Evolutionary conservation across 1,140 invertebrate genomes (phyloP).

Genomic region (Bathynomus jamesi): DNA sequence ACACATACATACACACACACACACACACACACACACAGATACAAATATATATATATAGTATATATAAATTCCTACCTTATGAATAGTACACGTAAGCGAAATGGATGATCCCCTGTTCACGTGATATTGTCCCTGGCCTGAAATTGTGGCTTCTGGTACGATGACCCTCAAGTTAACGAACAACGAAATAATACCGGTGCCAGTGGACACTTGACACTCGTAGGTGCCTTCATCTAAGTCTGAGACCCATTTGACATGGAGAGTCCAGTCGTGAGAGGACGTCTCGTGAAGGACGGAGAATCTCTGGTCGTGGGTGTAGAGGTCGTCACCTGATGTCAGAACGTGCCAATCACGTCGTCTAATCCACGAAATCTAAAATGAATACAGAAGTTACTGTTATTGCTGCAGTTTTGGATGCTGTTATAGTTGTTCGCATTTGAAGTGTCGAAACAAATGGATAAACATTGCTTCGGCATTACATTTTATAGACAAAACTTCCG

Average conservation of each 20-base stretch:
- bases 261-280: constrained; percentile 73
- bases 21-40: no score
- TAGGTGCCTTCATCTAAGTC: constrained; percentile 86
- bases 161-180: constrained; percentile 80
- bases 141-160: constrained; percentile 76
- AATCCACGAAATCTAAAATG: constrained; percentile 76
- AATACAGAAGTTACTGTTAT: not conserved
- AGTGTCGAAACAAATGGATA: no score
- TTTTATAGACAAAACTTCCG: no score
- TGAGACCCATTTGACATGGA: constrained; percentile 88
- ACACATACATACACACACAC: no score
- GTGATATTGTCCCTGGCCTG: constrained; percentile 73
- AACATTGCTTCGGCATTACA: no score
- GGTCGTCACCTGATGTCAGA: constrained; percentile 75
- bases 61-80: constrained; percentile 46
- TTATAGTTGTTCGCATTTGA: not conserved
- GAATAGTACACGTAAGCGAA: constrained; percentile 81
- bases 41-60: no score
- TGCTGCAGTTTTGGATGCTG: not conserved
- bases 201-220: constrained; percentile 88
- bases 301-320: constrained; percentile 84
- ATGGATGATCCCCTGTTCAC: constrained; percentile 82
- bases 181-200: constrained; percentile 72
- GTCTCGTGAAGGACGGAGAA: constrained; percentile 68
- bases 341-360: constrained; percentile 84